Evolutionary conservation across 2,113 vertebrate species (phyloP).

Genomic region (Ploceus nigricollis): DNA sequence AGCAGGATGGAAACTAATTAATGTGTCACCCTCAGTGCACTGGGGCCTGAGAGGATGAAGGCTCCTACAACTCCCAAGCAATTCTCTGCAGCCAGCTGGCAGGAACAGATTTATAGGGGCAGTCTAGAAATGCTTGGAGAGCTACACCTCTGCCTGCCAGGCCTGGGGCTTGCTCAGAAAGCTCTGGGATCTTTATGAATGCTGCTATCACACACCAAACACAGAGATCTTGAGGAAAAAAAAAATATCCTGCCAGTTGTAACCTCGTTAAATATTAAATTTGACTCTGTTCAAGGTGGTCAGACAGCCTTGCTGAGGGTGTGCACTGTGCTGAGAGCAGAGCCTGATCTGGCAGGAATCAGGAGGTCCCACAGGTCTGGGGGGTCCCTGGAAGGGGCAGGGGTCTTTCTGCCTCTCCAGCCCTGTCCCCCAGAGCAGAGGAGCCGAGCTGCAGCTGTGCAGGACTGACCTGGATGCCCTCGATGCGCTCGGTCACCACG

Average conservation of each 20-base stretch:
- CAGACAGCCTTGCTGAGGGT: not conserved
- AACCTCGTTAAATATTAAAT: not conserved
- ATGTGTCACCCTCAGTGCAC: not conserved
- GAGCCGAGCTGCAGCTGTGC: fast-evolving
- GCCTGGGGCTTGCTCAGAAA: not conserved
- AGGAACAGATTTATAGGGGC: not conserved
- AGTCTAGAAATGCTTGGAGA: not conserved
- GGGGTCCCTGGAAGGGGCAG: too few relatives aligned
- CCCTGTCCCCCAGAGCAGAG: not conserved
- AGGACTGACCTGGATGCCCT: constrained; percentile 89
- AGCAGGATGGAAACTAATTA: not conserved
- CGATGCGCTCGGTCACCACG: constrained; percentile 92
- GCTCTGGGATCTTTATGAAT: not conserved
- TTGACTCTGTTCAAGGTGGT: not conserved
- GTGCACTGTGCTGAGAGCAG: fast-evolving
- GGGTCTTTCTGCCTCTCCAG: not conserved
- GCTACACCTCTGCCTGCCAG: not conserved
- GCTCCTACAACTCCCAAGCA: not conserved
- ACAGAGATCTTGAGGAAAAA: not conserved
- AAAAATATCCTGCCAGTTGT: not conserved
- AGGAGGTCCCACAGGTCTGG: fast-evolving
- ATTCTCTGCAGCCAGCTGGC: not conserved
- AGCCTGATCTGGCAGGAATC: not conserved
- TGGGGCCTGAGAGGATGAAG: not conserved
- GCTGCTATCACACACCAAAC: not conserved